phyloP scores from a whole-genome alignment of 2,888 invertebrate genomes.

The Campoplex nolae region DNA sequence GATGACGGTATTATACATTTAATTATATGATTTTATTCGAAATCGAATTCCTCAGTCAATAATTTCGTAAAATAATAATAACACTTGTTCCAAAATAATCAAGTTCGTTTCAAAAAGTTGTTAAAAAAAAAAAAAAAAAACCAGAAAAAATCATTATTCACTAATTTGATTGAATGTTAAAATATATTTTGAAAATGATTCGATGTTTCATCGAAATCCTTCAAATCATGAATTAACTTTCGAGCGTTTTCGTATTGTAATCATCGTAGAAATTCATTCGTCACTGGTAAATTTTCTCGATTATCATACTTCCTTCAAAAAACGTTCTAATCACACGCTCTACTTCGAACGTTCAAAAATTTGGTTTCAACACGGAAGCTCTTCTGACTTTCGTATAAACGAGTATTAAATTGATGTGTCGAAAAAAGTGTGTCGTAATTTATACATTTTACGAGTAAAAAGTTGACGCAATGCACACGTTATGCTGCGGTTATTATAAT shows the following conservation, averaged over 20 bases:
- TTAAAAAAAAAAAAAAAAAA: background rate
- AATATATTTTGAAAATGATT: background rate
- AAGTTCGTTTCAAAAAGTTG: too few species aligned
- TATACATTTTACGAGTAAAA: background rate
- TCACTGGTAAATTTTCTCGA: background rate
- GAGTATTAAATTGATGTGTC: background rate
- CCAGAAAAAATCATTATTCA: background rate
- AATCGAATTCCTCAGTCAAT: background rate
- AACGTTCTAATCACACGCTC: background rate
- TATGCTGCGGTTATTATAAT: background rate
- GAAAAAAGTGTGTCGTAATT: background rate
- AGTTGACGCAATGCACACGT: background rate
- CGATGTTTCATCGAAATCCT: background rate
- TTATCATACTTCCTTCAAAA: background rate
- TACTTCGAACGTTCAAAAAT: background rate
- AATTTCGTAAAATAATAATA: background rate
- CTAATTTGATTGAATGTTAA: background rate
- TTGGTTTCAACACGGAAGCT: background rate
- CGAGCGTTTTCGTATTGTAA: background rate
- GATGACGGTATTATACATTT: constrained; percentile 76
- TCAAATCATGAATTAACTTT: background rate
- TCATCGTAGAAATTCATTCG: background rate
- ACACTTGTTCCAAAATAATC: background rate
- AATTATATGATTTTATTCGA: constrained; percentile 21
- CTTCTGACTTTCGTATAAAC: background rate